A percentile compares a stretch with the other conserved stretches of the same genome.
These are phyloP conservation scores for Lipophrys pholis DNA, from an alignment of 2,113 vertebrate genomes.

Conservation along the genomic window DNA sequence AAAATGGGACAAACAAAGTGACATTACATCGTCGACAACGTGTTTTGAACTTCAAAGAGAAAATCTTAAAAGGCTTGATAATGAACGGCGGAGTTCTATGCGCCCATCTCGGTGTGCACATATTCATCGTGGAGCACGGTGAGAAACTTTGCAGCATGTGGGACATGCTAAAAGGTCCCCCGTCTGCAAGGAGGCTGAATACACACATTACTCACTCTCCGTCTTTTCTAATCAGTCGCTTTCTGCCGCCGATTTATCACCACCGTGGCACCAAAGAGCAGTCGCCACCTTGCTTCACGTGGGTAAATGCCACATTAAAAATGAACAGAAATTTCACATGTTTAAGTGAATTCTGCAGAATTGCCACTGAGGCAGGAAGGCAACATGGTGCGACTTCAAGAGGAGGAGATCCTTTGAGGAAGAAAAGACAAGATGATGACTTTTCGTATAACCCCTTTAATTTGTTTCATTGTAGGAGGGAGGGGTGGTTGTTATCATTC, in stretches of 20 bases:
- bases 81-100: slow-evolving; percentile 27
- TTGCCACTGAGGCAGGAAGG: slow-evolving; percentile 35
- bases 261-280: slow-evolving; percentile 16
- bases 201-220: slow-evolving; percentile 51
- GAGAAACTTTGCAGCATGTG: slow-evolving; percentile 31
- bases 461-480: slow-evolving; percentile 73
- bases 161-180: slow-evolving; percentile 47
- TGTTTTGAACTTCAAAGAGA: slow-evolving; percentile 61
- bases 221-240: slow-evolving; percentile 40
- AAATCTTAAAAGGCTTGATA: slow-evolving; percentile 54
- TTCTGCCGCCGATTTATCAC: slow-evolving; percentile 40
- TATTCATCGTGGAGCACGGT: slow-evolving; percentile 43
- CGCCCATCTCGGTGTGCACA: slow-evolving; percentile 28
- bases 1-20: slow-evolving; percentile 28
- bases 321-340: slow-evolving; percentile 20
- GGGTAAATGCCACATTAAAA: slow-evolving; percentile 49
- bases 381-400: slow-evolving; percentile 43
- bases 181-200: slow-evolving; percentile 42
- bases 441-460: slow-evolving; percentile 70
- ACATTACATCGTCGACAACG: slow-evolving; percentile 33
- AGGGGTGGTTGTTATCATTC: slow-evolving; percentile 74
- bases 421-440: slow-evolving; percentile 42
- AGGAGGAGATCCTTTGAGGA: slow-evolving; percentile 23
- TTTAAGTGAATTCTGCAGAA: slow-evolving; percentile 41
- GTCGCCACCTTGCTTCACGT: slow-evolving; percentile 27